Percentiles rank a stretch among this genome's conserved stretches.
Evolutionary conservation across 2,888 invertebrate genomes (phyloP).

Genomic region (Ormyrus rosae): DNA sequence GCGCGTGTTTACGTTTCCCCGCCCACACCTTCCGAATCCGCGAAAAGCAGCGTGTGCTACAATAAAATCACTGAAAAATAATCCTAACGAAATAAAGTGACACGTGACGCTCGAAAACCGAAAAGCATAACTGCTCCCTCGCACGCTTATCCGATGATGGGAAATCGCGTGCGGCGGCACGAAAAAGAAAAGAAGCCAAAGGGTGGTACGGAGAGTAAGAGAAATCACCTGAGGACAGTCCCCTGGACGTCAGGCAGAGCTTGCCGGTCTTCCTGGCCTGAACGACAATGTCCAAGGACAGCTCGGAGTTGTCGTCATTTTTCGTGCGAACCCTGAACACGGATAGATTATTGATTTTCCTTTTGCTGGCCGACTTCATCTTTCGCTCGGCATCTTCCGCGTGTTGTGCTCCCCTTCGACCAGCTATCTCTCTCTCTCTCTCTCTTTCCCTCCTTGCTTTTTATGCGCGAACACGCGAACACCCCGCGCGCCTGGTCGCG

Average conservation of each 20-base stretch:
- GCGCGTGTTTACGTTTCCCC: too few species aligned
- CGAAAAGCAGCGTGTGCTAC: too few species aligned
- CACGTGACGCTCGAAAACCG: too few species aligned
- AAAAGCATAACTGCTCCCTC: too few species aligned
- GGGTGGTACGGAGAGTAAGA: background rate
- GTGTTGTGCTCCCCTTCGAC: background rate
- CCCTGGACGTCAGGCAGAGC: conserved; percentile 86
- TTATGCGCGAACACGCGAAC: background rate
- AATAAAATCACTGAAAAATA: too few species aligned
- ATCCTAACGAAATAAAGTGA: too few species aligned
- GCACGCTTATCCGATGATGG: too few species aligned
- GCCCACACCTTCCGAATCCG: too few species aligned
- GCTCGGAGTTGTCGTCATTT: conserved; percentile 82
- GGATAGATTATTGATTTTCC: conserved; percentile 67
- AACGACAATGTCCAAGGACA: conserved; percentile 85
- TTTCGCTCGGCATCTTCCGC: background rate
- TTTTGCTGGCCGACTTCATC: conserved; percentile 52
- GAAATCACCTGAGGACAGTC: conserved; percentile 82
- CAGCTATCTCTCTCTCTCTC: background rate
- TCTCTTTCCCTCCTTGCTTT: background rate
- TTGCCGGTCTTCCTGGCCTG: conserved; percentile 88
- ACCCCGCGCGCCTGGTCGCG: background rate
- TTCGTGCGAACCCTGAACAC: conserved; percentile 86
- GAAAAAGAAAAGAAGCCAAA: background rate
- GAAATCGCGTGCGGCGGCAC: too few species aligned